Evolutionary conservation across 2,113 vertebrate genomes (phyloP).

Genomic region (Pluvianellus socialis): DNA sequence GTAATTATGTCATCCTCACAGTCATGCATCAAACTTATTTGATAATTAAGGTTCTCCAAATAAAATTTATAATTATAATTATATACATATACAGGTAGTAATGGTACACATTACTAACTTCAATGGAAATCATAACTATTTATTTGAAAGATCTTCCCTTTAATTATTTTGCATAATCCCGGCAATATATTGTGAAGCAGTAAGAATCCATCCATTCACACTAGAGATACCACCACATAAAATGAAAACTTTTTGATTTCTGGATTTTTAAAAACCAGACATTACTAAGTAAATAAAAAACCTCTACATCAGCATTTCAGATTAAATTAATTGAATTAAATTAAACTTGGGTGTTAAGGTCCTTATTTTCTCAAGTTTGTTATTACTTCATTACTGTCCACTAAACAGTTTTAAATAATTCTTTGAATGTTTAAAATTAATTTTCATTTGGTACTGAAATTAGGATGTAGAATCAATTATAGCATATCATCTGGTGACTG

Average conservation of each 20-base stretch:
- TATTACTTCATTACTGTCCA: background rate
- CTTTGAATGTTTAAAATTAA: background rate
- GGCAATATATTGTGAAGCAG: background rate
- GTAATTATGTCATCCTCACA: background rate
- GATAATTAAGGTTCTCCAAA: background rate
- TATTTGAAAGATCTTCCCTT: background rate
- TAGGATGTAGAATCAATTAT: background rate
- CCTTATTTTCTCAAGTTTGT: background rate
- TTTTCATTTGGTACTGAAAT: background rate
- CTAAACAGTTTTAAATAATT: background rate
- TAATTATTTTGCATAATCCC: background rate
- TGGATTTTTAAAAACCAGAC: background rate
- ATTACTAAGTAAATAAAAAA: background rate
- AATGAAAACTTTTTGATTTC: background rate
- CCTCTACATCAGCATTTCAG: no score
- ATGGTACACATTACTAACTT: background rate
- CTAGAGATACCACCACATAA: background rate
- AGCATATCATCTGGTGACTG: background rate
- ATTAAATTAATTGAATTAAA: background rate
- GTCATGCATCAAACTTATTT: background rate
- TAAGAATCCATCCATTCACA: background rate
- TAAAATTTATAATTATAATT: background rate
- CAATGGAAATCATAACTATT: background rate
- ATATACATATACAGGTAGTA: background rate
- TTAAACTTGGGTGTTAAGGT: background rate